phyloP scores from a whole-genome alignment of 2,113 vertebrate genomes.

The Gulo gulo region DNA sequence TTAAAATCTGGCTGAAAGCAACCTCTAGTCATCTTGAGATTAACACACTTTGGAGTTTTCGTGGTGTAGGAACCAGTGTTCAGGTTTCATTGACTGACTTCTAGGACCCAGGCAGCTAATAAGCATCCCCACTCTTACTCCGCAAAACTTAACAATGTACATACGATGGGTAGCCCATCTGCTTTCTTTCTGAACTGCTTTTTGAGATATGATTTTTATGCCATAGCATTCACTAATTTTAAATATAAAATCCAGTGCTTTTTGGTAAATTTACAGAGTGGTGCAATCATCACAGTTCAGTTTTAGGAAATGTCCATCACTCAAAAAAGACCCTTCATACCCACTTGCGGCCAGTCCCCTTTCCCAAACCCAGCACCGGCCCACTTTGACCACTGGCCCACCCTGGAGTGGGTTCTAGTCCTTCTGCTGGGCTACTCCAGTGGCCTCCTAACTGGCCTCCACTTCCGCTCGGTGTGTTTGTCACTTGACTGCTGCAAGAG shows the following conservation, averaged over 20 bases:
- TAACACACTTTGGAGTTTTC: background rate
- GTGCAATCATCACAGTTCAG: background rate
- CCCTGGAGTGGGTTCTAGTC: background rate
- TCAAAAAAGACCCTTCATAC: background rate
- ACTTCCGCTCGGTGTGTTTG: background rate
- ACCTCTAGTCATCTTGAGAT: background rate
- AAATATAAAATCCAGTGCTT: background rate
- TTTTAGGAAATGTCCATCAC: conserved; percentile 7
- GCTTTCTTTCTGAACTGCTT: background rate
- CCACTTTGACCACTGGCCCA: background rate
- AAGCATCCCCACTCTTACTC: background rate
- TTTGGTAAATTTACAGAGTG: background rate
- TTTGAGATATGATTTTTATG: background rate
- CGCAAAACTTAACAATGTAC: background rate
- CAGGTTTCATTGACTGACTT: background rate
- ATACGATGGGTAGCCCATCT: background rate
- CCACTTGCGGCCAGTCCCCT: background rate
- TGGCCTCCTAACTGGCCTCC: background rate
- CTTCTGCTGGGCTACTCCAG: background rate
- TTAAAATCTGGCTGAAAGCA: background rate
- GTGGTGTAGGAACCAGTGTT: background rate
- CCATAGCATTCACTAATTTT: background rate
- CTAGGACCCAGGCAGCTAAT: background rate
- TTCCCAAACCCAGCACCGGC: background rate
- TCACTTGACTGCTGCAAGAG: background rate